Base-by-base conservation (phyloP, 2,113 vertebrate genomes). In the Labeo rohita region DNA sequence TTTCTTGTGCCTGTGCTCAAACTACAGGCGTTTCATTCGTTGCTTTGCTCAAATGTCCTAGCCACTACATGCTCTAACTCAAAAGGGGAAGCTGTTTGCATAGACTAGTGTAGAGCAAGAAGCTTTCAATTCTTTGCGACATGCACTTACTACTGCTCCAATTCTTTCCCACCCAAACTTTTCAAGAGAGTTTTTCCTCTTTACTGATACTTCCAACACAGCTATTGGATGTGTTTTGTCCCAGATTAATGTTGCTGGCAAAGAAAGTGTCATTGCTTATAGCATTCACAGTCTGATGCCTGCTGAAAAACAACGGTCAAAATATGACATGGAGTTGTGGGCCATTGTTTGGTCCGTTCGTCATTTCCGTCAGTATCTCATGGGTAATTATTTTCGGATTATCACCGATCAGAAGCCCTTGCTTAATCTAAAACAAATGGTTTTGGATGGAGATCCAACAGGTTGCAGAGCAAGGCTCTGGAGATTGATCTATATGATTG, bases 401-500 rank as follows among this genome's bases (percentile, higher is more conserved):
- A 70, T 70, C 8, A 70, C 36, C 1, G 66, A 43, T 16, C 66
- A 70, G 15, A 70, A 70, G 16, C 15, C 7, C 13, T 70, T 9
- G 6, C 7, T 70, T 36, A 70, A 8, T 43, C 66, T 70, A 15
- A 70, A 34, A 7, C 1, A 10, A 50, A 70, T 84, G 54, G 9
- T 73, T 9, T 11, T 90, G 43, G 72, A 87, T 49, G 23, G 75
- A 76, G 85, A 90, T 43, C 65, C 39, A 10, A 86, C 36, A 3
- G 75, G 76, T 6, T 36, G 56, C 56, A 28, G 81, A 43, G 56
- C 81, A 15, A 73, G 63, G 8, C 76, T 43, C 63, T 89, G 1
- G 54, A 86, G 11, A 84, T 75, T n/a, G 75, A 86, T 34, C 61
- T 49, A 13, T 84, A 86, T 86, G 73, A 84, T 28, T 86, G 87